These are phyloP conservation scores for Astropecten irregularis DNA, from an alignment of 53 echinoderm and acorn worm species.

Conservation along the genomic window DNA sequence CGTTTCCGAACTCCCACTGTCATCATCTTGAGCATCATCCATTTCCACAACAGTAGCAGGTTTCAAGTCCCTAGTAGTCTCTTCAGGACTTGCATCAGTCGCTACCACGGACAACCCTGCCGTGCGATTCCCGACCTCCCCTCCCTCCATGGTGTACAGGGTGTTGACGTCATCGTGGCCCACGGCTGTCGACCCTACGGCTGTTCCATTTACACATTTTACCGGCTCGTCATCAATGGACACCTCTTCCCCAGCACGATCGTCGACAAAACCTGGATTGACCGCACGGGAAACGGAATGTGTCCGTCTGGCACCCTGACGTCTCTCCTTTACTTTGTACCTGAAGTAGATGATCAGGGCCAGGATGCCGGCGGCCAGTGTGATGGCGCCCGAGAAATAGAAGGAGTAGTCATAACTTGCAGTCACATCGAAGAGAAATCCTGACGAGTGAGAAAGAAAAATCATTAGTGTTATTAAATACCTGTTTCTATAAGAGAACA, in stretches of 20 bases:
- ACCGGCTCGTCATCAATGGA: not conserved
- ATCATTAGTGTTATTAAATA: too few relatives aligned
- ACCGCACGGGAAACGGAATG: not conserved
- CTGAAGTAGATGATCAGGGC: not conserved
- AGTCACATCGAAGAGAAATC: constrained; percentile 14
- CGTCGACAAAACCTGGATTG: not conserved
- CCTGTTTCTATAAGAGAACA: too few relatives aligned
- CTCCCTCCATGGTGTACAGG: not conserved
- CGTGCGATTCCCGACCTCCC: not conserved
- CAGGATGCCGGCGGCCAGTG: not conserved
- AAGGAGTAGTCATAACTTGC: constrained; percentile 9
- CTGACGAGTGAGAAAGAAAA: not conserved
- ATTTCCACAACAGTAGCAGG: too few relatives aligned
- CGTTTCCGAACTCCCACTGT: too few relatives aligned
- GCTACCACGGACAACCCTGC: not conserved
- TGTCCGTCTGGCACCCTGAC: not conserved
- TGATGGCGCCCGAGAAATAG: not conserved
- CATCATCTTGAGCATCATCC: too few relatives aligned
- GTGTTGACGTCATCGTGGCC: not conserved
- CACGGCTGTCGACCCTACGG: not conserved
- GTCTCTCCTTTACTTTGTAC: not conserved
- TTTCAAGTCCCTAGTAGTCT: too few relatives aligned
- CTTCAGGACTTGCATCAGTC: not conserved
- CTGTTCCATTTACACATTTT: not conserved
- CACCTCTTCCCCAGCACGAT: not conserved